Evolutionary conservation across 1,140 invertebrate species (phyloP), one percentile per base, ranked within the genome.

Genomic region (Hylyphantes graminicola): DNA sequence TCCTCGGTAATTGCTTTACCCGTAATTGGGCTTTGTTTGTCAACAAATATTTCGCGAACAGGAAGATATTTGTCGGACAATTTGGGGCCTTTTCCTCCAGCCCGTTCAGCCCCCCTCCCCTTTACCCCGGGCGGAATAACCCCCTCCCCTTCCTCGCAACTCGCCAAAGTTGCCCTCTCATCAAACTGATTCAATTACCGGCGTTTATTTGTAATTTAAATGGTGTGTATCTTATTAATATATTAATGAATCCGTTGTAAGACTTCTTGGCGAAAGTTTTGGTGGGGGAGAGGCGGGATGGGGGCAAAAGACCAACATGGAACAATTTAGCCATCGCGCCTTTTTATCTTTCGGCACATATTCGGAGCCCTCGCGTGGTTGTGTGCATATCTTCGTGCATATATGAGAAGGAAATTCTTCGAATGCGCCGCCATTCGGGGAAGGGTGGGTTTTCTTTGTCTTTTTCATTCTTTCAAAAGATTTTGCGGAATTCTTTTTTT

Each of bases 181-280:
- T 86, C 85, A 84, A 79, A 70, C 59, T 82, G 73, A 86, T 86
- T 82, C 72, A 83, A 84, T 86, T 86, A 83, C 73, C 76, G 35
- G 35, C 63, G 85, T 86, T 85, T 85, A 86, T 86, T 86, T 86
- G 85, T 83, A 86, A 86, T 86, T 86, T 86, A 86, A 86, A 86
- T 86, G 73, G 74, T 86, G 85, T 86, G 85, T 86, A 83, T 86
- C 85, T 86, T 86, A 86, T 86, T 86, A 86, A 86, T 86, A 78
- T 85, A 65, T 83, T 86, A 86, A 86, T 86, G 85, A 86, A 76
- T 82, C 59, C 59, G 72, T 54, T 67, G 70, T 50, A 57, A 54
- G 50, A 13, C 19, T 21, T 51, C 68, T 57, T 64, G 48, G 75
- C 15, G 21, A 15, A 63, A 78, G 75, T 57, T 57, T 59, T 4